Evolutionary conservation across 2,113 vertebrate species (phyloP).

Genomic region (Chunga burmeisteri): DNA sequence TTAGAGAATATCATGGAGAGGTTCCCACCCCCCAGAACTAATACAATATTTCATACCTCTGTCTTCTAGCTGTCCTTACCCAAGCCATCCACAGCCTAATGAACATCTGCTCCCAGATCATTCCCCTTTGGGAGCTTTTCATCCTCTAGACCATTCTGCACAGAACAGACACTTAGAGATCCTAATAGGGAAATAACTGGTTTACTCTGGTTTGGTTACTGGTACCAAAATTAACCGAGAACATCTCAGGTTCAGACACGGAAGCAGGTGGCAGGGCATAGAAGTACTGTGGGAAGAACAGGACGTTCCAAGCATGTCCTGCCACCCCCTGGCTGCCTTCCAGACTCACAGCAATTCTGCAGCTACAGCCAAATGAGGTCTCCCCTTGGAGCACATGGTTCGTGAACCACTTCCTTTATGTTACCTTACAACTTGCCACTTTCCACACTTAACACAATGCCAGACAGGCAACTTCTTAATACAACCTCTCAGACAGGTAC

Average conservation of each 20-base stretch:
- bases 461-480: not conserved
- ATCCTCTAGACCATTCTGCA: not conserved
- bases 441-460: not conserved
- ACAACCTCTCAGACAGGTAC: not conserved
- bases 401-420: not conserved
- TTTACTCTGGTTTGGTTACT: not conserved
- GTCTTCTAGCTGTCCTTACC: not conserved
- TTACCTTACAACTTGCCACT: not conserved
- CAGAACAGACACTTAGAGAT: not conserved
- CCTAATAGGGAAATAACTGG: rapidly evolving
- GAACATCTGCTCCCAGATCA: not conserved
- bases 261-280: not conserved
- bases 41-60: not conserved
- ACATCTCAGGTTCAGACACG: not conserved
- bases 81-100: not conserved
- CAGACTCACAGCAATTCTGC: not conserved
- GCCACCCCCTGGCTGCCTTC: not conserved
- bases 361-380: not conserved
- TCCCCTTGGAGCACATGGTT: not conserved
- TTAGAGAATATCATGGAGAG: not conserved
- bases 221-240: not conserved
- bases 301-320: not conserved
- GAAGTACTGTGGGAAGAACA: not conserved
- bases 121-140: not conserved
- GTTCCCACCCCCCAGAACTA: not conserved